Percentiles rank a stretch among this genome's conserved stretches.
Conservation (phyloP, 2,113 vertebrate genomes). For the Chaetorhynchus papuensis region DNA sequence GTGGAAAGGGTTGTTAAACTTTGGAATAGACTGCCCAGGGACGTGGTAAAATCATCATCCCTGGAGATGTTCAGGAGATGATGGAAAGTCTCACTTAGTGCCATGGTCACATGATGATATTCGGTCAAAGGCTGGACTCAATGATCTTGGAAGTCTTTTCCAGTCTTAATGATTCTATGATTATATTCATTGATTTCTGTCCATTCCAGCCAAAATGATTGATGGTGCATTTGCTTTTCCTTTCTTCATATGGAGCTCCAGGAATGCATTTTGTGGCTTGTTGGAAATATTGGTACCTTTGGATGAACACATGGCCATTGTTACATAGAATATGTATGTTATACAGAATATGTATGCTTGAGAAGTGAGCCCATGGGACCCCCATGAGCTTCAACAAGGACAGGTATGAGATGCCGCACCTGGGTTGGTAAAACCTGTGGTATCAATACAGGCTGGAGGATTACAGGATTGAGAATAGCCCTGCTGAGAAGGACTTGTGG, state of each 20-base stretch:
- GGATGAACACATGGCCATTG: not conserved
- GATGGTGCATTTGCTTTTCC: not conserved
- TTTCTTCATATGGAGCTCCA: not conserved
- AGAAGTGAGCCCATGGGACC: not conserved
- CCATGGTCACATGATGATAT: not conserved
- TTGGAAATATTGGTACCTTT: not conserved
- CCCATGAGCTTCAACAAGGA: not conserved
- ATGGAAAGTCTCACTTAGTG: not conserved
- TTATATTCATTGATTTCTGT: not conserved
- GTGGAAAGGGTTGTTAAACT: not conserved
- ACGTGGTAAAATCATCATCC: not conserved
- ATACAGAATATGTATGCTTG: no score
- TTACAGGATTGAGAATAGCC: not conserved
- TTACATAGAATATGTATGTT: no score
- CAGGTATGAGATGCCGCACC: not conserved
- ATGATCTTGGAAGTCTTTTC: not conserved
- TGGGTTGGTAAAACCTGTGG: accelerated
- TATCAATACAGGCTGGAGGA: not conserved
- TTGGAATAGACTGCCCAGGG: not conserved
- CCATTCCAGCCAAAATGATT: not conserved
- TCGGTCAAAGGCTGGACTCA: accelerated
- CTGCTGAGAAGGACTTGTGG: not conserved
- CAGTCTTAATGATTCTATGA: not conserved
- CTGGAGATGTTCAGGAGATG: not conserved
- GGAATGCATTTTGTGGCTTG: not conserved